Base-by-base conservation (phyloP, 2,113 vertebrate genomes). In the Sorex araneus region DNA sequence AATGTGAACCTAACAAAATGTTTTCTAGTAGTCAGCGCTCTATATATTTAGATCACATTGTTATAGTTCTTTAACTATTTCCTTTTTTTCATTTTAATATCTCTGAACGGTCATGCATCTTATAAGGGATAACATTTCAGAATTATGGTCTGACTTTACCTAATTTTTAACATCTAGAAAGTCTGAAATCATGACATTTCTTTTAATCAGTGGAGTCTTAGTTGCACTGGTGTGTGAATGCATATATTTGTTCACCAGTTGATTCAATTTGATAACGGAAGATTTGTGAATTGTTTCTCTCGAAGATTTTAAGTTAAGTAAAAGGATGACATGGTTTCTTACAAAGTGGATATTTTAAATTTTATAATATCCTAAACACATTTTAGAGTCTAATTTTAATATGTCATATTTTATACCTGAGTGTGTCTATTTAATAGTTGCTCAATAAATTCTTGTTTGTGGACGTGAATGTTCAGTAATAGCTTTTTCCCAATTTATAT, bases 391-490 rank as follows among this genome's bases (percentile, higher is more conserved):
- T 60, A 36, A 66, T 70, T 82, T 87, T 82, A 47, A 25, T 47
- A 2, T 75, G 19, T 21, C 27, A 3, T 34, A 21, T 27, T 16
- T 4, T 36, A 36, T 83, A 36, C 50, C 9, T 88, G 63, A 81
- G 54, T 67, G 12, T 78, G 67, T 67, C 70, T 27, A 89, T 32
- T 82, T 71, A 71, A 18, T 27, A 89, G 36, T 84, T 94, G 86
- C 71, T 93, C 85, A 74, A 8, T 77, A 88, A 95, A 79, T 85
- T 74, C 70, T 80, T 94, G 30, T 78, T 92, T 30, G n/a, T 47
- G 47, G 28, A 77, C 82, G 63, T 64, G 50, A 27, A 36, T 69
- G 0, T 30, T 79, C 32, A 60, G 18, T 60, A 60, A 60, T 60
- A 60, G 15, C 6, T 34, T 54, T 67, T 67, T 91, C 54, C n/a